Evolutionary conservation across 1,140 invertebrate genomes (phyloP).

Genomic region (Heliconius nattereri): DNA sequence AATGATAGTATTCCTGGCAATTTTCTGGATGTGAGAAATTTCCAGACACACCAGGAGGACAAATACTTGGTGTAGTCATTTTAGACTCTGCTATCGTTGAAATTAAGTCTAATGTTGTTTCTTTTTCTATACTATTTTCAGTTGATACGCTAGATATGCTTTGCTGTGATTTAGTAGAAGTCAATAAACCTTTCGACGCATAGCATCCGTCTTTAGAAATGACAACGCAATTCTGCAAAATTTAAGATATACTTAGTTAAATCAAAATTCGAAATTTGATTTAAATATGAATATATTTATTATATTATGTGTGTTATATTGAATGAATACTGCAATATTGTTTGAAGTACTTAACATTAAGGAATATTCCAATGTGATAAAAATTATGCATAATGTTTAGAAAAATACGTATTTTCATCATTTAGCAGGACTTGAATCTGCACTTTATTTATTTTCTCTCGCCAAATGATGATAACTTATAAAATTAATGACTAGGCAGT

Average conservation of each 20-base stretch:
- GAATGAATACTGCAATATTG: too few species aligned
- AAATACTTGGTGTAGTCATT: conserved; percentile 28
- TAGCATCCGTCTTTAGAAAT: conserved; percentile 43
- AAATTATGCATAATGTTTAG: too few species aligned
- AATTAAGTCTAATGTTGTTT: neutral
- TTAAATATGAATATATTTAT: too few species aligned
- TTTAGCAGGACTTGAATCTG: too few species aligned
- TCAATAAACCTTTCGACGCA: conserved; percentile 4
- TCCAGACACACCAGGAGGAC: conserved; percentile 45
- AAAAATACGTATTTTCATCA: too few species aligned
- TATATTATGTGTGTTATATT: too few species aligned
- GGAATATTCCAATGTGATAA: too few species aligned
- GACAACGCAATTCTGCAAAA: neutral
- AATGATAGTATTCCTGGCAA: conserved; percentile 54
- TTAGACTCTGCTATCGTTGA: conserved; percentile 10
- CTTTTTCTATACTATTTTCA: neutral
- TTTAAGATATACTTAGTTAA: neutral
- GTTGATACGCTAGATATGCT: neutral
- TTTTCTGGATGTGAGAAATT: conserved; percentile 49
- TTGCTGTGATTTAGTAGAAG: conserved; percentile 26
- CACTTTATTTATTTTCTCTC: too few species aligned
- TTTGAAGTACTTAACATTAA: too few species aligned
- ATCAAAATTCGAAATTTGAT: neutral
- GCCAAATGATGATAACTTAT: too few species aligned
- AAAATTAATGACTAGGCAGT: too few species aligned